Conservation (phyloP, 1,140 invertebrate species). For the Drosophila carrolli region DNA sequence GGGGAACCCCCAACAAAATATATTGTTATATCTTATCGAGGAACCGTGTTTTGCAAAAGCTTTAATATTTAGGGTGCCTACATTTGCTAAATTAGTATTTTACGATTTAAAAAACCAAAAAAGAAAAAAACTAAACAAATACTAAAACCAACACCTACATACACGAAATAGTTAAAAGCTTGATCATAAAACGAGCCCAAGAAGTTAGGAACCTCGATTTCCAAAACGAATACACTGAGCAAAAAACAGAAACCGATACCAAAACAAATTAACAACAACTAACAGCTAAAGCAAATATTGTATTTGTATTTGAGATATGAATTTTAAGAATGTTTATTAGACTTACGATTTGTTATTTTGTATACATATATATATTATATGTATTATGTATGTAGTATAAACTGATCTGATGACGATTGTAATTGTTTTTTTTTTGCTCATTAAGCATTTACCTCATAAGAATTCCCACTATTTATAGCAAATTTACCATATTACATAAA, state of each 20-base stretch:
- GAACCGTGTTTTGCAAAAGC: slow-evolving; percentile 84
- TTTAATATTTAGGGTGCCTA: slow-evolving; percentile 85
- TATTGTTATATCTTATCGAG: slow-evolving; percentile 83
- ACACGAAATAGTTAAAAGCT: slow-evolving; percentile 26
- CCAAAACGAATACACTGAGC: slow-evolving; percentile 9
- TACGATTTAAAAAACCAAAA: slow-evolving; percentile 64
- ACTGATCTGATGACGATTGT: slow-evolving; percentile 60
- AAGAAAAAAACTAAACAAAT: slow-evolving; percentile 8
- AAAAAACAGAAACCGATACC: slow-evolving; percentile 17
- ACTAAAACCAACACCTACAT: slow-evolving; percentile 19
- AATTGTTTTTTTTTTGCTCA: slow-evolving; percentile 74
- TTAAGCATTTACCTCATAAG: slow-evolving; percentile 78
- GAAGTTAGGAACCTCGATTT: slow-evolving; percentile 19
- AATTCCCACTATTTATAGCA: slow-evolving; percentile 80
- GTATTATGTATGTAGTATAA: slow-evolving; percentile 70
- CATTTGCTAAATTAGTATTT: slow-evolving; percentile 85
- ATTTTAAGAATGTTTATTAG: slow-evolving; percentile 81
- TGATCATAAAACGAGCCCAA: slow-evolving; percentile 11
- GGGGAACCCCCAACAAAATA: slow-evolving; percentile 33
- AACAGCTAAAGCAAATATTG: slow-evolving; percentile 46
- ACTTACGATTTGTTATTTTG: slow-evolving; percentile 80
- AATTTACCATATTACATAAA: slow-evolving; percentile 76
- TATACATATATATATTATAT: slow-evolving; percentile 71
- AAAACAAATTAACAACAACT: slow-evolving; percentile 23
- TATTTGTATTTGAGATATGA: slow-evolving; percentile 76